Percentiles rank a stretch among this genome's conserved stretches.
Conservation (phyloP, 2,888 invertebrate genomes). For the Vandiemenella viatica region DNA sequence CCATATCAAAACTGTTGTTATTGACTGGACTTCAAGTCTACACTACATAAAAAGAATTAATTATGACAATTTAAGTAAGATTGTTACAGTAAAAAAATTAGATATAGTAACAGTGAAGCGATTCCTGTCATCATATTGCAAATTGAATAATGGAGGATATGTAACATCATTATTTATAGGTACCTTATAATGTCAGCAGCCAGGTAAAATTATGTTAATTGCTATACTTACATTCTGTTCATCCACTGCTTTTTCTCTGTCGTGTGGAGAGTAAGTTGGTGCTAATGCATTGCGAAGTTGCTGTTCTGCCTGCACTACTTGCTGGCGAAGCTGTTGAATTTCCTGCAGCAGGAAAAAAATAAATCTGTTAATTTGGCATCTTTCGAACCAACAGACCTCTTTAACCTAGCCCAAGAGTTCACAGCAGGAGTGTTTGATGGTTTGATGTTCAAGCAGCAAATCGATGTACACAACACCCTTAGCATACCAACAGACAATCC, state of each 20-base stretch:
- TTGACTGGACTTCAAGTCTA: too few relatives aligned
- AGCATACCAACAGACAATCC: too few relatives aligned
- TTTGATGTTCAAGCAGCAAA: too few relatives aligned
- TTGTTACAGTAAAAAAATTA: not conserved
- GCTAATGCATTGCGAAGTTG: slow-evolving; percentile 68
- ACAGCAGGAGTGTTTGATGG: too few relatives aligned
- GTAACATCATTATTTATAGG: not conserved
- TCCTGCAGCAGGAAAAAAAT: slow-evolving; percentile 35
- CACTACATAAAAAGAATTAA: too few relatives aligned
- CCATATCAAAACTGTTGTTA: too few relatives aligned
- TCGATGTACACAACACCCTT: too few relatives aligned
- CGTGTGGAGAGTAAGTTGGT: slow-evolving; percentile 68
- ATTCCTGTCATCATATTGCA: slow-evolving; percentile 1
- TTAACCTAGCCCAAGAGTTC: not conserved
- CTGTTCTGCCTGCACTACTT: slow-evolving; percentile 76
- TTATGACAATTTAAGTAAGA: too few relatives aligned
- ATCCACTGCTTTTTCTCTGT: slow-evolving; percentile 62
- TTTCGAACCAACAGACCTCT: not conserved
- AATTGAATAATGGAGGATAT: not conserved
- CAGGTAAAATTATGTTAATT: not conserved
- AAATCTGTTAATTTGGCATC: not conserved
- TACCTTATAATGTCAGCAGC: not conserved
- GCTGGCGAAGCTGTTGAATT: slow-evolving; percentile 67
- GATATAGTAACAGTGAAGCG: not conserved
- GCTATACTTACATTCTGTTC: slow-evolving; percentile 78